Percentiles rank a stretch among this genome's conserved stretches.
Evolutionary conservation across 2,797 vertebrate species (phyloP).

Genomic region (Tragopan temminckii): DNA sequence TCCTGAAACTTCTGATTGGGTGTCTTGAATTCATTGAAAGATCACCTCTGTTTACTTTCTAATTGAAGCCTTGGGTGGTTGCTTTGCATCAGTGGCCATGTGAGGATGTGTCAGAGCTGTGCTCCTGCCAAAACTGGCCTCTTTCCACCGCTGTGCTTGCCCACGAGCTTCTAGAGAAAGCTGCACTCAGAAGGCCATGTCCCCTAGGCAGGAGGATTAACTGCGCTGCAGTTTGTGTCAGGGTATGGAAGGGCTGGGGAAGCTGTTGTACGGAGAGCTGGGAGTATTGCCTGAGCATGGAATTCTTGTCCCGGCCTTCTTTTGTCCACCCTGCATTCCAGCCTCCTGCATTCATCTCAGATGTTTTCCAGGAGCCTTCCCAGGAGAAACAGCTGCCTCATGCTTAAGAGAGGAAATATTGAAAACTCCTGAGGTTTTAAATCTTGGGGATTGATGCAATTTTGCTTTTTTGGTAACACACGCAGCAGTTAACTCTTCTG

Average conservation of each 20-base stretch:
- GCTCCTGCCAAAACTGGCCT: slow-evolving; percentile 11
- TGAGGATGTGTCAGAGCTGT: slow-evolving; percentile 42
- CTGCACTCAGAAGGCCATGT: neutral
- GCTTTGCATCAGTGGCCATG: neutral
- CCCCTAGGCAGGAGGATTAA: neutral
- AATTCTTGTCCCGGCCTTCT: slow-evolving; percentile 53
- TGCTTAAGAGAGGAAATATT: slow-evolving; percentile 64
- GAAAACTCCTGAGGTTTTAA: slow-evolving; percentile 55
- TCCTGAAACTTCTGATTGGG: neutral
- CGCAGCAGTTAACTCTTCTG: slow-evolving; percentile 30
- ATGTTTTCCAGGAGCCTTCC: slow-evolving; percentile 78
- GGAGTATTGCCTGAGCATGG: slow-evolving; percentile 27
- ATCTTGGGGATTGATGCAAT: slow-evolving; percentile 49
- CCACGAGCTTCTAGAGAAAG: neutral
- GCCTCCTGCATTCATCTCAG: slow-evolving; percentile 71
- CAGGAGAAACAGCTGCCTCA: slow-evolving; percentile 78
- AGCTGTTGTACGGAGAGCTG: neutral
- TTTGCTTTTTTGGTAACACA: slow-evolving; percentile 62
- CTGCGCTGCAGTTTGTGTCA: neutral
- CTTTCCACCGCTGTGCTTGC: neutral
- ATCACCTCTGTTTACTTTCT: fast-evolving
- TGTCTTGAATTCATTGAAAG: neutral
- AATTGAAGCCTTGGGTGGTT: neutral
- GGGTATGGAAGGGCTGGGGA: neutral
- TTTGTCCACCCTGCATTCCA: slow-evolving; percentile 76